Evolutionary conservation across 2,113 vertebrate genomes (phyloP).

Genomic region (Saguinus midas): DNA sequence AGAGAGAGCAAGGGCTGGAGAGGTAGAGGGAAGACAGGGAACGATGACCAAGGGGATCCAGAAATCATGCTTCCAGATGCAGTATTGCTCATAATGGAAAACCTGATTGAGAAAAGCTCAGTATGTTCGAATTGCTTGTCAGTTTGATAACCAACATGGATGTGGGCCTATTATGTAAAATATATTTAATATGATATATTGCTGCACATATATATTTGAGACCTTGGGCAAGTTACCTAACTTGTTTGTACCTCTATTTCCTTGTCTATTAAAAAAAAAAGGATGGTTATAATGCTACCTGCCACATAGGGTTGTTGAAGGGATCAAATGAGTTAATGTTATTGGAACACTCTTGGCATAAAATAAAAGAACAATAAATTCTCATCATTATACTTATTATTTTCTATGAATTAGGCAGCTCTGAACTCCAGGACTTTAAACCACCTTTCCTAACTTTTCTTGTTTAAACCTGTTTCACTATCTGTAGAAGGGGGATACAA

Average conservation of each 20-base stretch:
- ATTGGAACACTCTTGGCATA: background rate
- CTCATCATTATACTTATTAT: background rate
- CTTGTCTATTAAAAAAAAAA: background rate
- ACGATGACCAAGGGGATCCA: background rate
- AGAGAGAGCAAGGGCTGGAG: background rate
- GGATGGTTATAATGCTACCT: background rate
- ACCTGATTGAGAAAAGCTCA: background rate
- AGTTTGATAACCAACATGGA: background rate
- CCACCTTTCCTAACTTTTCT: background rate
- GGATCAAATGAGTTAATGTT: conserved; percentile 6
- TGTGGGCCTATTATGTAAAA: background rate
- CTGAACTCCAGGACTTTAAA: conserved; percentile 18
- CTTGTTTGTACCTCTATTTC: background rate
- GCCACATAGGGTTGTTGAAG: background rate
- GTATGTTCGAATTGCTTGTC: background rate
- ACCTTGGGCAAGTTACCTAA: background rate
- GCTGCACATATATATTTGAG: background rate
- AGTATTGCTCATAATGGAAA: background rate
- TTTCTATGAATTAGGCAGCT: conserved; percentile 8
- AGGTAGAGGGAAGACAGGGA: background rate
- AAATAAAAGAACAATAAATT: background rate
- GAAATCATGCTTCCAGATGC: background rate
- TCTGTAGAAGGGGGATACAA: background rate
- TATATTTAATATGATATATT: background rate
- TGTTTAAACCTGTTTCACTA: background rate